Percentiles rank a stretch among this genome's conserved stretches.
phyloP scores from a whole-genome alignment of 2,797 vertebrate genomes.

The Chrysocyon brachyurus region DNA sequence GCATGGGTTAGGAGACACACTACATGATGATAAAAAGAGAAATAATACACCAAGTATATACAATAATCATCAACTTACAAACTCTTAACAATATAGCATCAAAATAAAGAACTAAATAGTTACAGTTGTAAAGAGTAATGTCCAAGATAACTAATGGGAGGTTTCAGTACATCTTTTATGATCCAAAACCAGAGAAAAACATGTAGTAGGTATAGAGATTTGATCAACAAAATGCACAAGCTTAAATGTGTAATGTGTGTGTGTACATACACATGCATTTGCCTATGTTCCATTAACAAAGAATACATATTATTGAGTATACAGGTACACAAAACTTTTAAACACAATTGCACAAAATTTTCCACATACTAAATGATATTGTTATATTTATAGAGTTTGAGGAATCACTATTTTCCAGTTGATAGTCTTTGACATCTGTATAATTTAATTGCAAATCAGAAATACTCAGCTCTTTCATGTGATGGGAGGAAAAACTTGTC shows the following conservation, averaged over 20 bases:
- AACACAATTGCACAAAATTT: neutral
- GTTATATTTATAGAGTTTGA: neutral
- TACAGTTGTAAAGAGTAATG: conserved; percentile 1
- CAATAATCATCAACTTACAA: neutral
- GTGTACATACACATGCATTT: neutral
- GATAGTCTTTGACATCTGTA: neutral
- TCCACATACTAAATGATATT: neutral
- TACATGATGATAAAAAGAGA: neutral
- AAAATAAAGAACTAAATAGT: conserved; percentile 27
- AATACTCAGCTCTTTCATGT: neutral
- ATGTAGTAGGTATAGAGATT: neutral
- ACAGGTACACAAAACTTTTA: neutral
- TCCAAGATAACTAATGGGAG: neutral
- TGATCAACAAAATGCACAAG: neutral
- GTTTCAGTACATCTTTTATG: neutral
- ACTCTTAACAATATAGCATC: neutral
- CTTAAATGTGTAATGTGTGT: neutral
- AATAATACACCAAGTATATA: neutral
- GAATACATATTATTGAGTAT: neutral
- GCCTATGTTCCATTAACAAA: neutral
- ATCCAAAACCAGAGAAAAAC: neutral
- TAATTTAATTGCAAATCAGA: conserved; percentile 31
- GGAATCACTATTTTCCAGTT: neutral
- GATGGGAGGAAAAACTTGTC: neutral
- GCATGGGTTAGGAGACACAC: neutral